Base-by-base conservation (phyloP, 2,797 vertebrate species). In the Perdix hodgsoniae region DNA sequence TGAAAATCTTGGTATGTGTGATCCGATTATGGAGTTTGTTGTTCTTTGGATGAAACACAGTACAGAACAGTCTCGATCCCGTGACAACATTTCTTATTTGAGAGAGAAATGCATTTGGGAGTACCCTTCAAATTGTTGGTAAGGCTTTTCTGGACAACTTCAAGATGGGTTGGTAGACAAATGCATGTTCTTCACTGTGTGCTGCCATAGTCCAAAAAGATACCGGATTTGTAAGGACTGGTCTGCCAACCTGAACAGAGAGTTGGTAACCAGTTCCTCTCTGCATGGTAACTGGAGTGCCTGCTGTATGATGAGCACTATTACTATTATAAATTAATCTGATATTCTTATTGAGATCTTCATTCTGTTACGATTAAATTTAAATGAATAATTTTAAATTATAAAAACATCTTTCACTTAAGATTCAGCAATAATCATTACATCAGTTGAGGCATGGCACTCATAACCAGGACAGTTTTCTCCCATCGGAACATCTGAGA, bases 401-500 rank as follows among this genome's bases (percentile, higher is more conserved):
- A 39, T n/a, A 65, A 40, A 69, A 40, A 17, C 35, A 50, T 60
- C 60, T 56, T 86, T 45, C 87, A 76, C 65, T 56, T 24, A 60
- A 75, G 83, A 11, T 35, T 75, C 16, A 0, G 65, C 2, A 11
- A 35, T 42, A 81, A 80, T 13, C 29, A 44, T 35, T 74, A 50
- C 79, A 74, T n/a, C 69, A 72, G 45, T 23, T 57, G 79, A 94
- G 73, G 82, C 88, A 73, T 10, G 24, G 78, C 85, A 73, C 81
- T 86, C 88, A 50, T 33, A 81, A 71, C 56, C 76, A 91, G 88
- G 86, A 74, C 83, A 88, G 61, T 66, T 88, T 86, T 65, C 93
- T 74, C 70, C 69, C 92, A 71, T 26, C 85, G 83, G 88, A 74
- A 82, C 59, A 84, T 89, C 86, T 83, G 61, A 83, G 88, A 61